Conservation (phyloP, 2,888 invertebrate genomes). For the Nebria brevicollis region DNA sequence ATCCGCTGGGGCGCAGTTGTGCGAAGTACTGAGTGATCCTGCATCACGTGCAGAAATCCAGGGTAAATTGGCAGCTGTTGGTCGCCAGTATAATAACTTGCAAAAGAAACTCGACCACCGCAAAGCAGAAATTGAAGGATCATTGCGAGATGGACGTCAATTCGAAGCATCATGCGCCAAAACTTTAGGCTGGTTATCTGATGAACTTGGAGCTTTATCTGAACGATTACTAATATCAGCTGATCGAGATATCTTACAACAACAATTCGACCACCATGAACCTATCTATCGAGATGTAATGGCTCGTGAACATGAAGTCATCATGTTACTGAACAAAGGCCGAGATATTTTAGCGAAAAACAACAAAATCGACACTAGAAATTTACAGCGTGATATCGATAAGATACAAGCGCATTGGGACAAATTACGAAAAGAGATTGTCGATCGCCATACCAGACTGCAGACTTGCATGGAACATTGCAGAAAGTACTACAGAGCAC, state of each 20-base stretch:
- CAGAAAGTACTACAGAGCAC: slow-evolving; percentile 86
- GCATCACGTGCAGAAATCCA: slow-evolving; percentile 91
- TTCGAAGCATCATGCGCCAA: slow-evolving; percentile 89
- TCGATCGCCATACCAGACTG: slow-evolving; percentile 85
- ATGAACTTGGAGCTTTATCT: slow-evolving; percentile 79
- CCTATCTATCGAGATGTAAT: slow-evolving; percentile 90
- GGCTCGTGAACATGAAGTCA: slow-evolving; percentile 90
- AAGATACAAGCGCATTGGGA: slow-evolving; percentile 93
- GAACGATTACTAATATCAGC: slow-evolving; percentile 88
- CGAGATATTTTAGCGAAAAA: slow-evolving; percentile 70
- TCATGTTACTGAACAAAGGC: slow-evolving; percentile 93
- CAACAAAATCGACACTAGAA: slow-evolving; percentile 67
- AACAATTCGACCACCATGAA: slow-evolving; percentile 89
- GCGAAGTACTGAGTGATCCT: slow-evolving; percentile 88
- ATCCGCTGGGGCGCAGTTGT: slow-evolving; percentile 88
- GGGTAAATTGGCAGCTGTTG: slow-evolving; percentile 86
- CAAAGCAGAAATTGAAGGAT: slow-evolving; percentile 90
- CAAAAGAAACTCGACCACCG: slow-evolving; percentile 90
- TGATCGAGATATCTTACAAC: slow-evolving; percentile 81
- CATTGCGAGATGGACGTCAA: slow-evolving; percentile 85
- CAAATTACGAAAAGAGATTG: slow-evolving; percentile 86
- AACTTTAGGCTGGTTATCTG: slow-evolving; percentile 89
- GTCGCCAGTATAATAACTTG: slow-evolving; percentile 85
- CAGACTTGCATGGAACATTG: slow-evolving; percentile 93
- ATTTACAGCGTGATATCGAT: slow-evolving; percentile 82